Evolutionary conservation across 2,797 vertebrate species (phyloP), one percentile per base, ranked within the genome.

Genomic region (Triplophysa yarkandensis): DNA sequence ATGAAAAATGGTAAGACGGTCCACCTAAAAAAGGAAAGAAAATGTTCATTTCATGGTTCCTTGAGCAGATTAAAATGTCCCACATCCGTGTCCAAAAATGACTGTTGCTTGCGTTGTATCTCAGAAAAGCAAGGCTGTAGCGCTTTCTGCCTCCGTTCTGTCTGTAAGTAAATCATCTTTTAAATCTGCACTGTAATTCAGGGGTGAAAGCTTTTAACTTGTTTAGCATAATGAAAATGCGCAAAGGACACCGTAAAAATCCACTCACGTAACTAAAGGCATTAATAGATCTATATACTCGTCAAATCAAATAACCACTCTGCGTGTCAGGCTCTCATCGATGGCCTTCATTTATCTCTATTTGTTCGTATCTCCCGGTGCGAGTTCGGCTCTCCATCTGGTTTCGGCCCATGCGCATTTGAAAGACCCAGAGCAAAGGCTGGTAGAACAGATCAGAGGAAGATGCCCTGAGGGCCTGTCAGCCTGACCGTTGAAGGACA

Each of bases 401-500:
- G 54, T 28, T 41, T 39, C 28, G 25, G 25, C 44, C 58, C 11
- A 36, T 14, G 23, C 16, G 48, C 34, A 28, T 54, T 16, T 4
- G 17, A 14, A 5, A 2, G 13, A 10, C n/a, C 32, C 23, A 16
- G 39, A 34, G 55, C 55, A 58, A 58, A 58, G 55, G 28, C 25
- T 28, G 52, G 74, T 55, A 74, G 70, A 62, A 74, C 55, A 78
- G 81, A 76, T 62, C 23, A 46, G 34, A 66, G 44, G 34, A 77
- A 61, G 73, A 28, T 76, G 61, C 77, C 80, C 74, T 65, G 48
- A 79, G 80, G 79, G 60, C 43, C 71, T 82, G 79, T 81, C 80
- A 72, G 55, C 73, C 64, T 75, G 74, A 74, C 67, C 34, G 74
- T 74, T 82, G 74, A 84, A 81, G 74, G 80, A 82, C 80, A 79